A percentile compares a stretch with the other conserved stretches of the same genome.
phyloP scores from a whole-genome alignment of 1,140 invertebrate species.

The Druon quercuslanigerum region DNA sequence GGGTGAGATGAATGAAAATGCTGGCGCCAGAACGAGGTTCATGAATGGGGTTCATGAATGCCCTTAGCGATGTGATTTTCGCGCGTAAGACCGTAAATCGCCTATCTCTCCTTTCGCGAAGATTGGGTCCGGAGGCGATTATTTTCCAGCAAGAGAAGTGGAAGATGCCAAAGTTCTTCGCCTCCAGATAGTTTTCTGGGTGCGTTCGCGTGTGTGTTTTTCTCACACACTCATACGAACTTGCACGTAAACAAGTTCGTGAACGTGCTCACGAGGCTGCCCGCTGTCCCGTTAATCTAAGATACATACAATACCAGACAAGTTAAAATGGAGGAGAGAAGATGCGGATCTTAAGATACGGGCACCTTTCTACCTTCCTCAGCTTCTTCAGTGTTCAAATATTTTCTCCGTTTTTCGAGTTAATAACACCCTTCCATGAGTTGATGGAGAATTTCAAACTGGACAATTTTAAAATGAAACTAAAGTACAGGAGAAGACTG shows the following conservation, averaged over 20 bases:
- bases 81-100: slow-evolving; percentile 48
- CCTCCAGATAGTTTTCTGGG: slow-evolving; percentile 28
- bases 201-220: slow-evolving; percentile 15
- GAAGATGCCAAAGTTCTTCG: slow-evolving; percentile 30
- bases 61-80: slow-evolving; percentile 44
- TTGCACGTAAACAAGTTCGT: slow-evolving; percentile 28
- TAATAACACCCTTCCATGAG: no score
- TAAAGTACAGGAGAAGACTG: background rate
- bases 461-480: background rate
- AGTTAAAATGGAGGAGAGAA: slow-evolving; percentile 42
- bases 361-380: slow-evolving; percentile 27
- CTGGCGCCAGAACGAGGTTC: slow-evolving; percentile 24
- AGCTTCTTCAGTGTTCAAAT: background rate
- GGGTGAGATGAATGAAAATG: slow-evolving; percentile 52
- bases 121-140: slow-evolving; percentile 38
- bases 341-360: slow-evolving; percentile 36
- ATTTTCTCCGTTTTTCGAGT: no score
- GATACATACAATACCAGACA: slow-evolving; percentile 64
- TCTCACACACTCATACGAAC: background rate
- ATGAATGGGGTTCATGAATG: slow-evolving; percentile 38
- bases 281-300: slow-evolving; percentile 65
- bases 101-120: slow-evolving; percentile 18
- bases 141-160: slow-evolving; percentile 40
- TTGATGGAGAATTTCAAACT: background rate
- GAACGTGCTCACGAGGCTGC: slow-evolving; percentile 39